These are phyloP conservation scores for Darevskia nairensis DNA, from an alignment of 2,797 vertebrate species.

Conservation along the genomic window DNA sequence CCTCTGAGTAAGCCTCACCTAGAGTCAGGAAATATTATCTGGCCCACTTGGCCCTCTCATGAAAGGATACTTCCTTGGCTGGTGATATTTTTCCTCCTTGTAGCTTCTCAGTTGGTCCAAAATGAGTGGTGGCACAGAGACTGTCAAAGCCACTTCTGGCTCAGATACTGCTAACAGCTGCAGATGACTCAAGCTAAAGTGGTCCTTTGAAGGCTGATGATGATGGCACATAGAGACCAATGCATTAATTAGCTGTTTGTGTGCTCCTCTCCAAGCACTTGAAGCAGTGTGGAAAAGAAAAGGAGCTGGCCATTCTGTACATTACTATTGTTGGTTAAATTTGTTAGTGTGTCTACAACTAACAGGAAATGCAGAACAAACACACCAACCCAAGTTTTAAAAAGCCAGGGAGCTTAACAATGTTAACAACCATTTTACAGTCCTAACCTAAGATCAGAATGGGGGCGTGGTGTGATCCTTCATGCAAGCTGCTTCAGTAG, in stretches of 20 bases:
- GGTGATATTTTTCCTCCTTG: neutral
- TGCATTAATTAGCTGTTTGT: neutral
- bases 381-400: neutral
- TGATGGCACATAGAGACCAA: neutral
- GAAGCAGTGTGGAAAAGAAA: neutral
- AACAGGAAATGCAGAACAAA: neutral
- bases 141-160: neutral
- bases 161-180: neutral
- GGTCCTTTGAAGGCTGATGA: neutral
- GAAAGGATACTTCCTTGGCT: neutral
- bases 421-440: neutral
- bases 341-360: neutral
- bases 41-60: neutral
- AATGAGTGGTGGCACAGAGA: neutral
- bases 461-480: neutral
- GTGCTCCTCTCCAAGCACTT: neutral
- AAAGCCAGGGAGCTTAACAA: neutral
- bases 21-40: neutral
- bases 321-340: neutral
- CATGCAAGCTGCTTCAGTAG: neutral
- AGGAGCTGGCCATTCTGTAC: neutral
- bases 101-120: neutral
- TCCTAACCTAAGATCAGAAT: neutral
- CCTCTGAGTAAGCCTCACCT: neutral
- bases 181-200: neutral